Percentiles rank a stretch among this genome's conserved stretches.
phyloP scores from a whole-genome alignment of 2,888 invertebrate genomes.

The Eilema depressum region DNA sequence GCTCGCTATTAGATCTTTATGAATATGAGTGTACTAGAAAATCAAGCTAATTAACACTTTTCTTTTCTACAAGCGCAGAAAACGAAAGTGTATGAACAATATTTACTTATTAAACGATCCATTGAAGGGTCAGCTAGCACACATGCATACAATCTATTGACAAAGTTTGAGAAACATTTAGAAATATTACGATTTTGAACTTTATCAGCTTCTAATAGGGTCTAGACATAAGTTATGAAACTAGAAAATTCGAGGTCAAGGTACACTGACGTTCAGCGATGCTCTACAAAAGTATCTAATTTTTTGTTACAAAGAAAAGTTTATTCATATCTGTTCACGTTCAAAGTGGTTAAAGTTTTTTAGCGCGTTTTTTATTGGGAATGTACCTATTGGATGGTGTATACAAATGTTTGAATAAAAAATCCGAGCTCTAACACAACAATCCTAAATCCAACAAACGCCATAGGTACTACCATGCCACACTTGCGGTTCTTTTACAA shows the following conservation, averaged over 20 bases:
- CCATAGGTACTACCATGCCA: no score
- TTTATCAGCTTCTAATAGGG: slow-evolving; percentile 1
- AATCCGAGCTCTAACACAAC: no score
- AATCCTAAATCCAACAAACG: no score
- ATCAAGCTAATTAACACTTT: slow-evolving; percentile 42
- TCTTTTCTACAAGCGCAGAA: slow-evolving; percentile 47
- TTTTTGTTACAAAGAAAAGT: slow-evolving; percentile 25
- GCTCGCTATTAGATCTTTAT: no score
- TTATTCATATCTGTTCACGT: not conserved
- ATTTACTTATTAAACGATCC: slow-evolving; percentile 51
- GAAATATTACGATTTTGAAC: slow-evolving; percentile 14
- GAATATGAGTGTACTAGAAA: slow-evolving; percentile 20
- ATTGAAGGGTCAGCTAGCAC: slow-evolving; percentile 46
- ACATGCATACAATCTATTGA: slow-evolving; percentile 21
- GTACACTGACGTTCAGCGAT: slow-evolving; percentile 25
- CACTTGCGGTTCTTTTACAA: no score
- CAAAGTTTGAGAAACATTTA: not conserved
- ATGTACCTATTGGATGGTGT: not conserved
- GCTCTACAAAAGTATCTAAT: slow-evolving; percentile 28
- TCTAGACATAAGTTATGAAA: not conserved
- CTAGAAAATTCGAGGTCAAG: not conserved
- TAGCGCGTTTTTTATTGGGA: not conserved
- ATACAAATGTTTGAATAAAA: not conserved
- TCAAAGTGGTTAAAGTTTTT: not conserved
- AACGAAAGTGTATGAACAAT: slow-evolving; percentile 55